Evolutionary conservation across 2,797 vertebrate genomes (phyloP).

Genomic region (Sebastes wilsoni): DNA sequence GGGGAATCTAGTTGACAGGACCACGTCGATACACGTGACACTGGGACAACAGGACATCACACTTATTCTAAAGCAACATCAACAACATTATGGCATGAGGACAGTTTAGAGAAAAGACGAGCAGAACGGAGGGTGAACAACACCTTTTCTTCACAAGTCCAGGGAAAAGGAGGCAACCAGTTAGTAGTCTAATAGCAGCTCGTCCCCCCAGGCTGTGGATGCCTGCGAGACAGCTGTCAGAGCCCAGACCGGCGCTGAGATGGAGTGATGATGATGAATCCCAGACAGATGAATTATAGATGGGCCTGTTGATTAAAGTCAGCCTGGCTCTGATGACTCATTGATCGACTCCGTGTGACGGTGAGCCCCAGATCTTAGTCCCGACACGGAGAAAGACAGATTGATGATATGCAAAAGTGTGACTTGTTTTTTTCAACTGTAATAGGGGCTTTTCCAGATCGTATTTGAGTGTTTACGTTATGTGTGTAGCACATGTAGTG

Average conservation of each 20-base stretch:
- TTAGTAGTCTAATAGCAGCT: constrained; percentile 42
- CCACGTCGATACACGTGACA: neutral
- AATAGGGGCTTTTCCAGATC: neutral
- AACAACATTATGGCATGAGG: neutral
- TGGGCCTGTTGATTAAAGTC: constrained; percentile 76
- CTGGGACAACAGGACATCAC: neutral
- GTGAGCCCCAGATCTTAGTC: constrained; percentile 41
- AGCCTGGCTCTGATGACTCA: constrained; percentile 62
- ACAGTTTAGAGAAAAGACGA: constrained; percentile 18
- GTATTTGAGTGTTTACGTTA: neutral
- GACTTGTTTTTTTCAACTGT: neutral
- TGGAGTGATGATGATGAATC: constrained; percentile 73
- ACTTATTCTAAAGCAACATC: neutral
- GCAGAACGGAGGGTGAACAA: constrained; percentile 2
- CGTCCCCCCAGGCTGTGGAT: constrained; percentile 48
- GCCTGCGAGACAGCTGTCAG: constrained; percentile 71
- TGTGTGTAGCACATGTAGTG: neutral
- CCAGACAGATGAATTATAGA: constrained; percentile 82
- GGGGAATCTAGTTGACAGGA: neutral
- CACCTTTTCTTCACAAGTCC: constrained; percentile 22
- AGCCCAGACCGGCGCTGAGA: constrained; percentile 48
- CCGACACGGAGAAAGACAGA: constrained; percentile 14
- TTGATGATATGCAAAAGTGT: neutral
- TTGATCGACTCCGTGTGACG: constrained; percentile 56
- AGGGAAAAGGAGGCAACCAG: constrained; percentile 25